Evolutionary conservation across 2,888 invertebrate species (phyloP).

Genomic region (Bellardia bayeri): DNA sequence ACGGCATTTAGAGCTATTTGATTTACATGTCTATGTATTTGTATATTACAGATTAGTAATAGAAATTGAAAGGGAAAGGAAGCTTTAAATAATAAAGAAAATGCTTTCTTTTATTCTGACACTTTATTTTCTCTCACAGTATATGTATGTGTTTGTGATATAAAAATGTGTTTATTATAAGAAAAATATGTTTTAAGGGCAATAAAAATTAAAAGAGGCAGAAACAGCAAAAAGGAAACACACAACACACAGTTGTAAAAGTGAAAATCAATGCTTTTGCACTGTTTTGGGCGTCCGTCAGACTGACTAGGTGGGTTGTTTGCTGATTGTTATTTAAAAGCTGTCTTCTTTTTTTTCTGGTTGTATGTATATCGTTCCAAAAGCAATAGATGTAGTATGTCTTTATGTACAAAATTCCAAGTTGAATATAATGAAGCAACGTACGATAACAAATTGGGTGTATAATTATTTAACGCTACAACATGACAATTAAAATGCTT

Average conservation of each 20-base stretch:
- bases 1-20: slow-evolving; percentile 17
- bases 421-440: slow-evolving; percentile 16
- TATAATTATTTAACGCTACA: slow-evolving; percentile 30
- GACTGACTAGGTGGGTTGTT: slow-evolving; percentile 55
- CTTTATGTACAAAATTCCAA: not conserved
- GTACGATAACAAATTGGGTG: not conserved
- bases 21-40: not conserved
- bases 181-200: slow-evolving; percentile 10
- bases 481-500: slow-evolving; percentile 33
- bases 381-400: not conserved
- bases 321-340: slow-evolving; percentile 39
- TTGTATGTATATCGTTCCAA: no score
- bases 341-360: not conserved
- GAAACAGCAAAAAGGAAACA: slow-evolving; percentile 1
- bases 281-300: slow-evolving; percentile 64
- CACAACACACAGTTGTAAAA: not conserved
- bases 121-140: not conserved
- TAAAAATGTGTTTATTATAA: not conserved
- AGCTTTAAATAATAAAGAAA: slow-evolving; percentile 44
- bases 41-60: slow-evolving; percentile 13
- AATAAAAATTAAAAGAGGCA: slow-evolving; percentile 21
- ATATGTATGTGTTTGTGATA: not conserved
- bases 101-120: slow-evolving; percentile 17
- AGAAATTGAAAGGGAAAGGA: slow-evolving; percentile 31
- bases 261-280: slow-evolving; percentile 56